Evolutionary conservation across 2,888 invertebrate species (phyloP), one percentile per base, ranked within the genome.

Genomic region (Acanthacorydalis orientalis): DNA sequence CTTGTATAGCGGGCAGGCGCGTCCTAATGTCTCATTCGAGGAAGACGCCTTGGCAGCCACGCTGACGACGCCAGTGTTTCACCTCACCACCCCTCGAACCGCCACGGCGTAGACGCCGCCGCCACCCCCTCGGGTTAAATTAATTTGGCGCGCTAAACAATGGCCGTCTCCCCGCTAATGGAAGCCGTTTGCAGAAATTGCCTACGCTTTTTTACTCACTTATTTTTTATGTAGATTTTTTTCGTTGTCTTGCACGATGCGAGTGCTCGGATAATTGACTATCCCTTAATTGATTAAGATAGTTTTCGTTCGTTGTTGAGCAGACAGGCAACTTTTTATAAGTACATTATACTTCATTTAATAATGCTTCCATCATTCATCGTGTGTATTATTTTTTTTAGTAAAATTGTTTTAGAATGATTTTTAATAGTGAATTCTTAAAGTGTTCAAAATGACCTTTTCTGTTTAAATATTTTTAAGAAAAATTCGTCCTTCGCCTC

Each of bases 61-160:
- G 14, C 37, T 9, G 37, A 37, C 23, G 23, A 23, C 23, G 37
- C 37, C 37, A n/a, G 37, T 14, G 37, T 14, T 12, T 7, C 37
- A 4, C 4, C 37, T 14, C 37, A 4, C 37, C 10, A n/a, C 7
- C 10, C 37, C 32, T 16, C 33, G 12, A 11, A 31, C 32, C 32
- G 23, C 33, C 10, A 16, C 31, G 23, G 23, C 6, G 6, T 23
- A 23, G 23, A 23, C 23, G 23, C 23, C 23, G 23, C 23, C 23
- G 23, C 37, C 47, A 42, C 43, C 47, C 42, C 47, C 39, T 46
- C 47, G 59, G 59, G 63, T 61, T 65, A 67, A 67, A 68, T 68
- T 68, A 68, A 68, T 68, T 68, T 67, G 62, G 64, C 60, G 59
- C 60, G 64, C 67, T 65, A 67, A 68, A 68, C 68, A 68, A 69